phyloP scores from a whole-genome alignment of 2,888 invertebrate species.

The Drosophila lutescens region DNA sequence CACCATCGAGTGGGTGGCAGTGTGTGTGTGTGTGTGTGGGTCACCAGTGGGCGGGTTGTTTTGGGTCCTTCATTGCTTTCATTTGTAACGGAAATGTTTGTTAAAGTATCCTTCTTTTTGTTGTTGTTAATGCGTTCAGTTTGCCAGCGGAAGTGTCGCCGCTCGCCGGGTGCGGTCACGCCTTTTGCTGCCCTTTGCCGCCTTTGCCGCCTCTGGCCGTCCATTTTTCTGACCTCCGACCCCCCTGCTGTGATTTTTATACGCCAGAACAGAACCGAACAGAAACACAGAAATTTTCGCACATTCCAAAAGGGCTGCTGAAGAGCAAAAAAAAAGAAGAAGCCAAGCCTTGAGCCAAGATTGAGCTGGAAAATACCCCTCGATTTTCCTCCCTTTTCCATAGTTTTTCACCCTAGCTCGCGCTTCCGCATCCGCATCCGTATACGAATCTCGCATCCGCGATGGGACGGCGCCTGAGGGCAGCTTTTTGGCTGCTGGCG shows the following conservation, averaged over 20 bases:
- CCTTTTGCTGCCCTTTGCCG: background rate
- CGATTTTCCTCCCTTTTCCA: background rate
- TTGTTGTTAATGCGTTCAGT: slow-evolving; percentile 73
- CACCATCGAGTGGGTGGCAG: slow-evolving; percentile 10
- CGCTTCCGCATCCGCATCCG: slow-evolving; percentile 24
- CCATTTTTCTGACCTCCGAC: slow-evolving; percentile 4
- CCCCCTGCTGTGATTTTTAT: slow-evolving; percentile 71
- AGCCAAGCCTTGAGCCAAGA: background rate
- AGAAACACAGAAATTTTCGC: slow-evolving; percentile 19
- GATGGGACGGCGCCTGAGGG: slow-evolving; percentile 64
- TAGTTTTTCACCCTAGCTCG: slow-evolving; percentile 22
- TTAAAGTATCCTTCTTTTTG: slow-evolving; percentile 68
- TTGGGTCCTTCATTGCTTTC: slow-evolving; percentile 68
- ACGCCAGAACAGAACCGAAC: slow-evolving; percentile 37
- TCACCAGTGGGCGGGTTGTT: slow-evolving; percentile 6
- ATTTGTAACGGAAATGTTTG: slow-evolving; percentile 79
- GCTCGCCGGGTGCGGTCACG: slow-evolving; percentile 54
- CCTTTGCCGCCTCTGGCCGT: background rate
- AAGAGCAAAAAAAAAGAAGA: slow-evolving; percentile 2
- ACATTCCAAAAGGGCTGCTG: slow-evolving; percentile 31
- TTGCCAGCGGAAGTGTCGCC: slow-evolving; percentile 63
- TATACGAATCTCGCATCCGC: slow-evolving; percentile 22
- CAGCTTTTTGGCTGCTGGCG: slow-evolving; percentile 68
- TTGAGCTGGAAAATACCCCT: slow-evolving; percentile 11
- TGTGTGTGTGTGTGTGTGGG: slow-evolving; percentile 5